Base-by-base conservation (phyloP, 2,888 invertebrate species). In the Synanthedon vespiformis region DNA sequence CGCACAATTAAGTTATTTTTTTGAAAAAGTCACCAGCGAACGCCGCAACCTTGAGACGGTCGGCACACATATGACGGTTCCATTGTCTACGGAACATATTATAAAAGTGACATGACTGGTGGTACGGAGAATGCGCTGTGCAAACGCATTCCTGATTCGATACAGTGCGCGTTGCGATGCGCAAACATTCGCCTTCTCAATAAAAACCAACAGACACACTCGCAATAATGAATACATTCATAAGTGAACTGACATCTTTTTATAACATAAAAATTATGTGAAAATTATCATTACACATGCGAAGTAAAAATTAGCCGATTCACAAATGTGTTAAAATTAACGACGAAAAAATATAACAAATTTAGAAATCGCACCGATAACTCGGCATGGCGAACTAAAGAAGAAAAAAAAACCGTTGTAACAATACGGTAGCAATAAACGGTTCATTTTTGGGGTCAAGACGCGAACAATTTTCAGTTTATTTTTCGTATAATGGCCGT, bases 61-160 rank as follows among this genome's bases (percentile, higher is more conserved):
- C 70, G 69, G 63, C 70, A 70, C 73, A 70, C 67, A 74, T 67
- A 71, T 69, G 75, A 72, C 76, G 77, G 80, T 73, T 72, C 62
- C 62, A 70, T 70, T 68, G 70, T 69, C 64, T 64, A 61, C 65
- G 54, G 55, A 52, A 68, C 65, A 44, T 44, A 44, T 44, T 34
- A 34, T 34, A 34, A 34, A 68, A 67, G 68, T 70, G 72, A 67
- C 70, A 70, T 63, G n/a, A 44, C 44, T 44, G 44, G 63, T 48
- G 60, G 64, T 10, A 34, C 60, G 57, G 56, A 55, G 54, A 58
- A 57, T 62, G 58, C 54, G 74, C 74, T 71, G 73, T 62, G 72
- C 75, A 68, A 70, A 74, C 72, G 71, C 80, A 85, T 85, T 82
- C 82, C 77, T 65, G 68, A 85, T 83, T 80, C 70, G 83, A 68